Evolutionary conservation across 1,140 invertebrate genomes (phyloP).

Genomic region (Asobara japonica): DNA sequence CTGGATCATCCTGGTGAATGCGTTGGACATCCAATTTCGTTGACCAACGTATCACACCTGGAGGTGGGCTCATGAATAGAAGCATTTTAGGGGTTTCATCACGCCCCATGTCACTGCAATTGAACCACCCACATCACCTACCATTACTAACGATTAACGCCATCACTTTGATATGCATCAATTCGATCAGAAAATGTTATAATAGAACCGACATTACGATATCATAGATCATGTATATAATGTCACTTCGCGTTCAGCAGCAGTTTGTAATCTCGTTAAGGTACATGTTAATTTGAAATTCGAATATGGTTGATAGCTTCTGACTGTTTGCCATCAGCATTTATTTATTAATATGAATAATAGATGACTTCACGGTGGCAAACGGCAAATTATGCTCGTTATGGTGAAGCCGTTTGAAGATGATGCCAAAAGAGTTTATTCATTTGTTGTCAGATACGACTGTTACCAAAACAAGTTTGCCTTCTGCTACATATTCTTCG

Average conservation of each 20-base stretch:
- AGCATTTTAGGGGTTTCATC: neutral
- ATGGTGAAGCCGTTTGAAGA: too few species aligned
- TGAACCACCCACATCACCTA: neutral
- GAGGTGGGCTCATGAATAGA: neutral
- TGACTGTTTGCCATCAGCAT: neutral
- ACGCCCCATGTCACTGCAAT: neutral
- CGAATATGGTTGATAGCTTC: neutral
- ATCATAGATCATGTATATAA: neutral
- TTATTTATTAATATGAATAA: neutral
- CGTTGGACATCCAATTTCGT: neutral
- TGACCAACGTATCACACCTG: neutral
- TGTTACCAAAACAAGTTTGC: too few species aligned
- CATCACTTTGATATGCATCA: neutral
- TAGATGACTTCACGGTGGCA: neutral
- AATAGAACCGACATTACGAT: neutral
- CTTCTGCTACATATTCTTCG: neutral
- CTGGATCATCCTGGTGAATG: neutral
- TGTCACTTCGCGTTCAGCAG: neutral
- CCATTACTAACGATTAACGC: neutral
- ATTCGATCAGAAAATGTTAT: slow-evolving; percentile 2
- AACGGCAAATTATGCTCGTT: too few species aligned
- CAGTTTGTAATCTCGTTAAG: neutral
- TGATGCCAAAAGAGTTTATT: too few species aligned
- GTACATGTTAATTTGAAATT: neutral
- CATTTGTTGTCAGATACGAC: too few species aligned